These are phyloP conservation scores for Drymonia ruficornis DNA, from an alignment of 2,888 invertebrate species.

Conservation along the genomic window DNA sequence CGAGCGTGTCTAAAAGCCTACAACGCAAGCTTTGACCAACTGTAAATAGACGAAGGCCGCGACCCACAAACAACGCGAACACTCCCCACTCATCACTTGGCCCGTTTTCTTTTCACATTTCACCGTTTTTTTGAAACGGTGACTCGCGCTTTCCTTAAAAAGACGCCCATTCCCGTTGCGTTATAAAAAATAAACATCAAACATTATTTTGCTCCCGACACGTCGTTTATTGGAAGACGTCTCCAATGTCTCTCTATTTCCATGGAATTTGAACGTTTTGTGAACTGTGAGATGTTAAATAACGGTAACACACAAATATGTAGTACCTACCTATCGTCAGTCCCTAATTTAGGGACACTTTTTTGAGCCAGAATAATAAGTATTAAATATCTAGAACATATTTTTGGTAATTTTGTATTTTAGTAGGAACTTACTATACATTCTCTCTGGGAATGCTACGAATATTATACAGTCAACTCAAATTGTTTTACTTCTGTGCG, in stretches of 20 bases:
- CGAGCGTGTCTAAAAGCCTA: slow-evolving; percentile 22
- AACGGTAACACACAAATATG: no score
- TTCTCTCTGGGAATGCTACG: no score
- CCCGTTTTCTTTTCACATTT: slow-evolving; percentile 60
- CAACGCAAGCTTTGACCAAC: slow-evolving; percentile 46
- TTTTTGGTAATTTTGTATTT: no score
- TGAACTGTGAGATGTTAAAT: slow-evolving; percentile 16
- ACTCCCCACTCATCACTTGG: slow-evolving; percentile 50
- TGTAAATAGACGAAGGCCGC: slow-evolving; percentile 53
- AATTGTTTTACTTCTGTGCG: no score
- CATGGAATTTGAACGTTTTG: slow-evolving; percentile 31
- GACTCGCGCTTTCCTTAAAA: slow-evolving; percentile 60
- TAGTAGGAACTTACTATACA: no score
- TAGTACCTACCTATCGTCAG: no score
- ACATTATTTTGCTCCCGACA: slow-evolving; percentile 34
- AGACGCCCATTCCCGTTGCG: slow-evolving; percentile 22
- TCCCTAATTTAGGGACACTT: no score
- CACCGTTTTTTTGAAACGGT: slow-evolving; percentile 52
- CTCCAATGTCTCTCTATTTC: slow-evolving; percentile 35
- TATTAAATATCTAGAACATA: no score
- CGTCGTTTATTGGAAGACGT: slow-evolving; percentile 25
- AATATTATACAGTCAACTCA: no score
- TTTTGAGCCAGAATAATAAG: no score
- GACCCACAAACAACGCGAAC: slow-evolving; percentile 55
- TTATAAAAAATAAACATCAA: slow-evolving; percentile 56